Base-by-base conservation (phyloP, 2,888 invertebrate genomes). In the Folsomia candida region DNA sequence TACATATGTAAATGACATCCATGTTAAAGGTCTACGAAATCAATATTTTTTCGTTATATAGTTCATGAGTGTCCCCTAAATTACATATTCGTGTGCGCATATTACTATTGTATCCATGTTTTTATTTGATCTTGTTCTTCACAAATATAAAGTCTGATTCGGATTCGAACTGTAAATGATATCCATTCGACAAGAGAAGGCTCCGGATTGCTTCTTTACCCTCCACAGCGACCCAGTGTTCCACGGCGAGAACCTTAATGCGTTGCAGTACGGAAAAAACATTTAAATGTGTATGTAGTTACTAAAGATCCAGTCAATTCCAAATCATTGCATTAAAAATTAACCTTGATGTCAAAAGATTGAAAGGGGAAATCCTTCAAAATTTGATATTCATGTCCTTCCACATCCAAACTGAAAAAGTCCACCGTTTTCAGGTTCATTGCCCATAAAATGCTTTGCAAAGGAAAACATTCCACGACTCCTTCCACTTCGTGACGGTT, bases 381-480 rank as follows among this genome's bases (percentile, higher is more conserved):
- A 26, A 69, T 29, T 26, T 64, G n/a, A 68, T 29, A 24, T 57
- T 27, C 59, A 71, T 24, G n/a, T n/a, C n/a, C n/a, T n/a, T n/a
- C n/a, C n/a, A n/a, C n/a, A n/a, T n/a, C n/a, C n/a, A n/a, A n/a
- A 37, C 63, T 67, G 24, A 71, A 67, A 24, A 60, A 68, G 37
- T 71, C 71, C 6, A 71, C 71, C 3, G 9, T 11, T 14, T 29
- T 60, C 28, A 67, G 28, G 18, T 59, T 63, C 14, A 69, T 29
- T 2, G 69, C 63, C 11, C 20, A 22, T n/a, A 69, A 47, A 25
- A 69, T 29, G n/a, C 67, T 63, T 22, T 37, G 59, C 27, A 71
- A 37, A 47, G 71, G 71, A 61, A 71, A 67, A 37, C 71, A 71
- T 11, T 71, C 47, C 20, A 67, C 69, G 6, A 29, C 3, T 29